Conservation (phyloP, 1,140 invertebrate genomes). For the Fopius arisanus region DNA sequence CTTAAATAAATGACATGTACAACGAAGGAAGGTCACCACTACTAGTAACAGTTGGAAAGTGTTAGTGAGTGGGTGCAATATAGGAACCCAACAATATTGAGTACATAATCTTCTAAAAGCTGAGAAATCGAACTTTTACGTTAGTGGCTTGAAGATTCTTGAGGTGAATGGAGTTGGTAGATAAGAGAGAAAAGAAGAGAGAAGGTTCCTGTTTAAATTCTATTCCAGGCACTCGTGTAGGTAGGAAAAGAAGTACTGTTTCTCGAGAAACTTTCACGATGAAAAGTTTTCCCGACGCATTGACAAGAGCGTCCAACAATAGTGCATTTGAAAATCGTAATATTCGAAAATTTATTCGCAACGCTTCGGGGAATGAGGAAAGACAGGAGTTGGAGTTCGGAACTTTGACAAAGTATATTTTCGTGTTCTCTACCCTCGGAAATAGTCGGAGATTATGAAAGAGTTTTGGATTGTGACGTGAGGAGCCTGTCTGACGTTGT, state of each 20-base stretch:
- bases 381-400: not conserved
- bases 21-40: no score
- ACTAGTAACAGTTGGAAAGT: not conserved
- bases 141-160: not conserved
- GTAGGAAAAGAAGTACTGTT: not conserved
- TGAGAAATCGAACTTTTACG: not conserved
- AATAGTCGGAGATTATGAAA: conserved; percentile 6
- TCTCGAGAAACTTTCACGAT: not conserved
- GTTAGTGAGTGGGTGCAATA: not conserved
- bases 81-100: not conserved
- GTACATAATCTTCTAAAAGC: not conserved
- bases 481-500: no score
- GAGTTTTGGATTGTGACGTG: conserved; percentile 14
- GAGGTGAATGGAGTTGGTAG: not conserved
- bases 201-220: not conserved
- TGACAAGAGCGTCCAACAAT: not conserved
- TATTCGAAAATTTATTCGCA: not conserved
- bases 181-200: not conserved
- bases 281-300: not conserved
- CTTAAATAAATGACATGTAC: no score
- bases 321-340: not conserved
- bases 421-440: not conserved
- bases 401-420: not conserved
- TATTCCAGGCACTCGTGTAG: not conserved
- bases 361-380: not conserved